Conservation (phyloP, 2,113 vertebrate genomes). For the Grantiella picta region DNA sequence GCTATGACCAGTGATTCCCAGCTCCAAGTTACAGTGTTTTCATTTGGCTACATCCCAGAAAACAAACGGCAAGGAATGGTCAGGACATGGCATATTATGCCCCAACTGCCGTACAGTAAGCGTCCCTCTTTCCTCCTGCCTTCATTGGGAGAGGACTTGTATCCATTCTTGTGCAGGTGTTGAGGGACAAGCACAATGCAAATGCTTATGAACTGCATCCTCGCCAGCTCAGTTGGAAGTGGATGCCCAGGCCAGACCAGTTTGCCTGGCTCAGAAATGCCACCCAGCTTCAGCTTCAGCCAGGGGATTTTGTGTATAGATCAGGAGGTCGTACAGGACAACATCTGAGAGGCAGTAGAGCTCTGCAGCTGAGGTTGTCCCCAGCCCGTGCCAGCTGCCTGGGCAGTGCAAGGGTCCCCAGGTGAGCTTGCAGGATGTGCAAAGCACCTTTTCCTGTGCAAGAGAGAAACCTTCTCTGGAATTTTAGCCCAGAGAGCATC, state of each 20-base stretch:
- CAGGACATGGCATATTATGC: neutral
- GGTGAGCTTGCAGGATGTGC: neutral
- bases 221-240: neutral
- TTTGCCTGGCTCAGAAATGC: neutral
- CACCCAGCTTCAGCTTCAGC: neutral
- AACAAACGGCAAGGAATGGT: neutral
- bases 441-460: neutral
- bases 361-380: neutral
- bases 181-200: neutral
- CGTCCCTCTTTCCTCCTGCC: neutral
- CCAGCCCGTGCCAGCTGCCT: neutral
- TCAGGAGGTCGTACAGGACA: neutral
- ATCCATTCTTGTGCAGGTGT: neutral
- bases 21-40: neutral
- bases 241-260: neutral
- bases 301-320: neutral
- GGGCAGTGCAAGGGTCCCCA: neutral
- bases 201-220: neutral
- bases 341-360: neutral
- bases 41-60: neutral
- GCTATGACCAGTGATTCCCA: neutral
- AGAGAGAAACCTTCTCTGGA: neutral
- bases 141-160: neutral
- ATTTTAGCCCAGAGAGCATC: neutral
- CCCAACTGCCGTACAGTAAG: accelerated